Evolutionary conservation across 2,797 vertebrate species (phyloP).

Genomic region (Acestrorhynchus altus): DNA sequence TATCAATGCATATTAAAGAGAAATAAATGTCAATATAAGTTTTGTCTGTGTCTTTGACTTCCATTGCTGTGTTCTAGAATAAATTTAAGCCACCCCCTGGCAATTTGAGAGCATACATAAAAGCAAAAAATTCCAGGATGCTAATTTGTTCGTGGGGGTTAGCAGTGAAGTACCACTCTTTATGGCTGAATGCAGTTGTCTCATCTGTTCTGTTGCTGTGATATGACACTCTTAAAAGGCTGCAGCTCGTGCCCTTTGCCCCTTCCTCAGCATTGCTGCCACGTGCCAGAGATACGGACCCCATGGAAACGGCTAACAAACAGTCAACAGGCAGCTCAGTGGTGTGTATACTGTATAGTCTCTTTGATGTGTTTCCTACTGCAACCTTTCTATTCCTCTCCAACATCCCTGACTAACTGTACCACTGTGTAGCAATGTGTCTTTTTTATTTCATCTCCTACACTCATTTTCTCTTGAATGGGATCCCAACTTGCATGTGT

Average conservation of each 20-base stretch:
- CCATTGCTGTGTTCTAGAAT: constrained; percentile 3
- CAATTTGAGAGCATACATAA: background rate
- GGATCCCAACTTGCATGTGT: background rate
- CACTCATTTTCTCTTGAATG: background rate
- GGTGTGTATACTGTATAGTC: constrained; percentile 27
- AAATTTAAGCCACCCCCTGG: background rate
- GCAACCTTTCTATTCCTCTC: constrained; percentile 51
- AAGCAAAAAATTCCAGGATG: constrained; percentile 9
- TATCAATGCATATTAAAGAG: no score
- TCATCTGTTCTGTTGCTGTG: constrained; percentile 59
- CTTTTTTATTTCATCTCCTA: background rate
- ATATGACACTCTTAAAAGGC: constrained; percentile 59
- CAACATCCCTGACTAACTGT: constrained; percentile 43
- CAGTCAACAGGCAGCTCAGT: constrained; percentile 65
- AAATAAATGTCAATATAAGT: no score
- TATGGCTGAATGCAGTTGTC: constrained; percentile 60
- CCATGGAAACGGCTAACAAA: constrained; percentile 74
- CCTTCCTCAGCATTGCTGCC: constrained; percentile 55
- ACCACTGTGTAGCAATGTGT: constrained; percentile 58
- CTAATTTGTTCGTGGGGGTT: constrained; percentile 29
- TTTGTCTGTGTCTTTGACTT: background rate
- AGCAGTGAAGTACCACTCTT: constrained; percentile 34
- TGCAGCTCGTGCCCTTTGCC: constrained; percentile 57
- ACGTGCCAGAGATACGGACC: constrained; percentile 64
- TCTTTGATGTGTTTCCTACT: constrained; percentile 47